Evolutionary conservation across 2,888 invertebrate genomes (phyloP).

Genomic region (Palloptera scutellata): DNA sequence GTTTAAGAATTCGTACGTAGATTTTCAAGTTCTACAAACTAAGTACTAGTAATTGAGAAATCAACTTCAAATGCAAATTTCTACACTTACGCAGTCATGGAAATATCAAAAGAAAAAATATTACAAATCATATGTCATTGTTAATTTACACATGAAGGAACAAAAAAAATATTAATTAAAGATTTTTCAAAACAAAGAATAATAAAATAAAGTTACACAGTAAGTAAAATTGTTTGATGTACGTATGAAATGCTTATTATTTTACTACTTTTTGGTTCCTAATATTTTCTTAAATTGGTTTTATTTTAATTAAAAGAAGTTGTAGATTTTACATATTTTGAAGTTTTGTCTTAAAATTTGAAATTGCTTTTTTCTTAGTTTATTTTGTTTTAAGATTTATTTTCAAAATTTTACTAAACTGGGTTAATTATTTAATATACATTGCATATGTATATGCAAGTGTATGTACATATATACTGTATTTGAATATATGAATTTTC

Average conservation of each 20-base stretch:
- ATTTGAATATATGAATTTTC: neutral
- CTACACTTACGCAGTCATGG: neutral
- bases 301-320: neutral
- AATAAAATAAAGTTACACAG: neutral
- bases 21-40: constrained; percentile 18
- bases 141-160: neutral
- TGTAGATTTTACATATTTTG: constrained; percentile 38
- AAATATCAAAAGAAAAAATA: constrained; percentile 4
- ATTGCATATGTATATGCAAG: neutral
- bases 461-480: neutral
- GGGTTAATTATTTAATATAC: constrained; percentile 19
- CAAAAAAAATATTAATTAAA: no score
- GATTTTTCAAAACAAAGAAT: neutral
- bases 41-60: neutral
- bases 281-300: no score
- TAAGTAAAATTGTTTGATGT: constrained; percentile 23
- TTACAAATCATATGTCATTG: neutral
- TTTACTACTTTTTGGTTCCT: no score
- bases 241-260: neutral
- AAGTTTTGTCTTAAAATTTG: constrained; percentile 30
- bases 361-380: constrained; percentile 35
- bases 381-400: constrained; percentile 30
- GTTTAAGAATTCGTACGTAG: no score
- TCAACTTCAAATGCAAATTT: neutral
- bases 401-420: constrained; percentile 20